Base-by-base conservation (phyloP, 2,797 vertebrate species). In the Psittacula derbiana region DNA sequence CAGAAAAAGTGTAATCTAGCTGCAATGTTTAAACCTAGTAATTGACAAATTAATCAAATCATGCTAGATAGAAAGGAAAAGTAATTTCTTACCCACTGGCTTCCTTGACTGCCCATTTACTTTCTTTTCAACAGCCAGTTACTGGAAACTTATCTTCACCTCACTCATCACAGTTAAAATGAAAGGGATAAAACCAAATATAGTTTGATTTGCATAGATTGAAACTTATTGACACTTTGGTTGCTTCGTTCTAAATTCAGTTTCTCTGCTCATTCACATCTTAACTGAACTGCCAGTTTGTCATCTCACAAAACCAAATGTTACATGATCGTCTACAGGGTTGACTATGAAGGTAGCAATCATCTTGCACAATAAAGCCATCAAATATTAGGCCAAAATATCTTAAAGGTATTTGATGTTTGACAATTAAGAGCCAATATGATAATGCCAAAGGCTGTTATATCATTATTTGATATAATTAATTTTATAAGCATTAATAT, bases 291-390 rank as follows among this genome's bases (percentile, higher is more conserved):
- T 67, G 16, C 49, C 31, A n/a, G 16, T 67, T 66, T 86, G 18
- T 66, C 30, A 17, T 23, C 27, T 79, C 53, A n/a, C 16, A 2
- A 2, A 58, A 72, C n/a, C 47, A 58, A 31, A 31, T 9, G 17
- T 50, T 66, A 6, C 28, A 2, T 0, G 2, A 14, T n/a, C 5
- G 11, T 78, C 25, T 10, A 6, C 4, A 18, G 33, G 33, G 16
- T 7, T 61, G 43, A 10, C 33, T 53, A 11, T 30, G 47, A 47
- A 91, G 11, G 66, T 23, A 80, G 12, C 7, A 61, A 4, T 27
- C 25, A 4, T 30, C 28, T 73, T 43, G 52, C 69, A 69, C 24
- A 27, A 21, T 15, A 89, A 78, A 86, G 13, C 16, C 16, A 60
- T 53, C 28, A 55, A 33, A n/a, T 17, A 20, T 18, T 24, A 25